Percentiles rank a stretch among this genome's conserved stretches.
Conservation (phyloP, 2,888 invertebrate genomes). For the Orchesellides sinensis region DNA sequence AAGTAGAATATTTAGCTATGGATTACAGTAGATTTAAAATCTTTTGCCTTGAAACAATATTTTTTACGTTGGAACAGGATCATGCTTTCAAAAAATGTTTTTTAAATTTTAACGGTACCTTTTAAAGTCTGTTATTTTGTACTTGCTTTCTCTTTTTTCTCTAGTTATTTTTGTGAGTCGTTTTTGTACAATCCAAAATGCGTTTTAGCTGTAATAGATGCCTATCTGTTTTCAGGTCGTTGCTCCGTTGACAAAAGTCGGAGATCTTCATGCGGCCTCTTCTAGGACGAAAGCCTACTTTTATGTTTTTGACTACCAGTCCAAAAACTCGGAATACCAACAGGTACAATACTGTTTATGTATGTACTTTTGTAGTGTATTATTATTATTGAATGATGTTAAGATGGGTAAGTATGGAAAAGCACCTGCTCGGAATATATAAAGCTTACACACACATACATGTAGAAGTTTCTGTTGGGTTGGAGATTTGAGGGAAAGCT, state of each 20-base stretch:
- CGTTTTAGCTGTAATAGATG: neutral
- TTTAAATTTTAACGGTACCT: too few species aligned
- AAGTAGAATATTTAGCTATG: too few species aligned
- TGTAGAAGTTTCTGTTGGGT: neutral
- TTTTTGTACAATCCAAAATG: too few species aligned
- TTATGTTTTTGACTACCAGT: conserved; percentile 94
- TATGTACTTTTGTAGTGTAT: neutral
- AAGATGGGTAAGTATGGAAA: conserved; percentile 2
- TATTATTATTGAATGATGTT: neutral
- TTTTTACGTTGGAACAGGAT: too few species aligned
- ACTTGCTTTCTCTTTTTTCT: too few species aligned
- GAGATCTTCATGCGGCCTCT: conserved; percentile 89
- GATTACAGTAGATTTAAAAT: too few species aligned
- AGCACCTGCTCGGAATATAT: conserved; percentile 43
- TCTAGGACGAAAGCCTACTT: conserved; percentile 82
- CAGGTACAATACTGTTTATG: conserved; percentile 82
- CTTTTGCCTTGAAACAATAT: too few species aligned
- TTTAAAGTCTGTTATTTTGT: too few species aligned
- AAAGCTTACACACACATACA: conserved; percentile 9
- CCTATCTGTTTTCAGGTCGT: conserved; percentile 82
- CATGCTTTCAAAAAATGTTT: too few species aligned
- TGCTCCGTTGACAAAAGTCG: conserved; percentile 92
- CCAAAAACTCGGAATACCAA: conserved; percentile 91
- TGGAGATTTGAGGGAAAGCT: too few species aligned
- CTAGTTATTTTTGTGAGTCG: too few species aligned